phyloP scores from a whole-genome alignment of 2,797 vertebrate species.

The Loris lydekkerianus region DNA sequence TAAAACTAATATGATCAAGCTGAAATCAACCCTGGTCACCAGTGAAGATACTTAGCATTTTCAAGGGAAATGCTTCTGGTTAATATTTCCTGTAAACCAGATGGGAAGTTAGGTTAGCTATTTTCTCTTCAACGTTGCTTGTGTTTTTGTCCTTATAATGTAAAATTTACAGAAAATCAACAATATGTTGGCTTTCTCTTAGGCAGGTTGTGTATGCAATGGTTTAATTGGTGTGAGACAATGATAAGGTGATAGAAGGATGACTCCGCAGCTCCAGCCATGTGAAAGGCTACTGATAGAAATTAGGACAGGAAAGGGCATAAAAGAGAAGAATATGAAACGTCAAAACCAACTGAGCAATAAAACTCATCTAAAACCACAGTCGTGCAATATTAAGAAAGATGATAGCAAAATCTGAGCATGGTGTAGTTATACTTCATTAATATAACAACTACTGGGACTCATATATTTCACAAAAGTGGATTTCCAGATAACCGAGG shows the following conservation, averaged over 20 bases:
- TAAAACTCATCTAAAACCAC: not conserved
- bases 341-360: not conserved
- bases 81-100: conserved; percentile 77
- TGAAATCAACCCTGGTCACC: conserved; percentile 21
- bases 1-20: conserved; percentile 52
- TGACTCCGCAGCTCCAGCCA: not conserved
- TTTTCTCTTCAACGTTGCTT: conserved; percentile 78
- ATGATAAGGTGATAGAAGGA: not conserved
- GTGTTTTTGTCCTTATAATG: conserved; percentile 79
- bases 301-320: not conserved
- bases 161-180: conserved; percentile 66
- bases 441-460: not conserved
- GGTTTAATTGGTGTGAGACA: not conserved
- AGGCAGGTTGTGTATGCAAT: not conserved
- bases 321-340: not conserved
- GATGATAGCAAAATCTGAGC: not conserved
- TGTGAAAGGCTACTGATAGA: not conserved
- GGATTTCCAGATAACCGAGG: conserved; percentile 34
- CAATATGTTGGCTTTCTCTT: conserved; percentile 72
- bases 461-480: not conserved
- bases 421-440: not conserved
- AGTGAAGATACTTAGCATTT: conserved; percentile 47
- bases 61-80: conserved; percentile 63
- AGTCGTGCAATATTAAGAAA: not conserved
- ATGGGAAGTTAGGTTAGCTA: conserved; percentile 73